These are phyloP conservation scores for Phocides pigmalion DNA, from an alignment of 1,140 invertebrate species.

Conservation along the genomic window DNA sequence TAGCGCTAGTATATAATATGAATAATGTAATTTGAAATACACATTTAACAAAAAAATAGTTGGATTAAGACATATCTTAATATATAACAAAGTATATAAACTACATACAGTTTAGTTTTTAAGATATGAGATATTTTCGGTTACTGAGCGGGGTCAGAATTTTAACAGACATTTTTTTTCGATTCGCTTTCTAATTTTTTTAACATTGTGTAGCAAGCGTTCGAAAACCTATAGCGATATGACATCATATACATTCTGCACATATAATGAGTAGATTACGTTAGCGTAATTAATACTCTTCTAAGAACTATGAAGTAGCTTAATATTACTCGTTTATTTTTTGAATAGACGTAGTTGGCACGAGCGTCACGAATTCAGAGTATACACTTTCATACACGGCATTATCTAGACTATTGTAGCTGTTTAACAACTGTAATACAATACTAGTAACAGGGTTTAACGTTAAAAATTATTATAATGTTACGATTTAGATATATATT, in stretches of 20 bases:
- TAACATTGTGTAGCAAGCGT: not conserved
- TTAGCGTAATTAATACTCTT: slow-evolving; percentile 1
- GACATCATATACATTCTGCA: not conserved
- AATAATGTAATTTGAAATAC: too few species aligned
- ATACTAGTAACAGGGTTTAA: not conserved
- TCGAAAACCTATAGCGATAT: not conserved
- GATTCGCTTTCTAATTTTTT: too few species aligned
- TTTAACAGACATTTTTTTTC: too few species aligned
- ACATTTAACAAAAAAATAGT: too few species aligned
- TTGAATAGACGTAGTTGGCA: not conserved
- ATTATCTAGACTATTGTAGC: not conserved
- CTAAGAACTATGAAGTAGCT: slow-evolving; percentile 4
- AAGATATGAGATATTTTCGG: too few species aligned
- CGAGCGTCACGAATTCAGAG: not conserved
- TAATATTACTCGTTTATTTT: not conserved
- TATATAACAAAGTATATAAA: too few species aligned
- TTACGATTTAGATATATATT: too few species aligned
- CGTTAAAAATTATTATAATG: not conserved
- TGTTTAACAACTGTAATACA: not conserved
- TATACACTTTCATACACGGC: not conserved
- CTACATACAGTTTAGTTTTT: too few species aligned
- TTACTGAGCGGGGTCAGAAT: too few species aligned
- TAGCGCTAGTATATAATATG: too few species aligned
- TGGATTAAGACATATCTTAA: too few species aligned
- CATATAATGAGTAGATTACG: not conserved